phyloP scores from a whole-genome alignment of 2,888 invertebrate species.

The Tribolium freemani region DNA sequence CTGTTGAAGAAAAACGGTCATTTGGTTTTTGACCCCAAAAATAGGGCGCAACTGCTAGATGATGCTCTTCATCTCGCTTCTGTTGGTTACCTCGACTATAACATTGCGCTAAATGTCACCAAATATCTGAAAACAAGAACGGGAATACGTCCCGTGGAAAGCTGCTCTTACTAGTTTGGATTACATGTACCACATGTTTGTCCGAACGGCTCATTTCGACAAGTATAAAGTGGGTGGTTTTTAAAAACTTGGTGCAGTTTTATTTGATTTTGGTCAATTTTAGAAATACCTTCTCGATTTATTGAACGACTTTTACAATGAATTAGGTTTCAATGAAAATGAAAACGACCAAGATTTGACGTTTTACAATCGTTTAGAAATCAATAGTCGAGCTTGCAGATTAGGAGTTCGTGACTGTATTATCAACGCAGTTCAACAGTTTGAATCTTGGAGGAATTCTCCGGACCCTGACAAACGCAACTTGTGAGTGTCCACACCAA shows the following conservation, averaged over 20 bases:
- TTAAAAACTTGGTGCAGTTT: not conserved
- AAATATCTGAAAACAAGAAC: slow-evolving; percentile 83
- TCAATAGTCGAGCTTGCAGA: slow-evolving; percentile 82
- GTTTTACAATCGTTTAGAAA: slow-evolving; percentile 79
- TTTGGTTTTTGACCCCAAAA: slow-evolving; percentile 79
- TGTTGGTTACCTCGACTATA: slow-evolving; percentile 80
- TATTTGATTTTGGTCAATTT: slow-evolving; percentile 44
- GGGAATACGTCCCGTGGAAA: slow-evolving; percentile 92
- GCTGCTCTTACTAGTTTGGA: slow-evolving; percentile 82
- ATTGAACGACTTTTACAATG: slow-evolving; percentile 76
- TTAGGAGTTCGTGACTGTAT: slow-evolving; percentile 83
- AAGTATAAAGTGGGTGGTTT: slow-evolving; percentile 73
- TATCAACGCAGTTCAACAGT: slow-evolving; percentile 79
- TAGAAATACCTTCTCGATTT: slow-evolving; percentile 80
- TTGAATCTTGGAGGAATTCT: slow-evolving; percentile 81
- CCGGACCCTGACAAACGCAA: slow-evolving; percentile 82
- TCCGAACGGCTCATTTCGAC: slow-evolving; percentile 79
- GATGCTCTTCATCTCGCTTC: slow-evolving; percentile 87
- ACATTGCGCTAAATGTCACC: slow-evolving; percentile 83
- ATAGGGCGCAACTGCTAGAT: slow-evolving; percentile 90
- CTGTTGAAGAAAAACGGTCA: slow-evolving; percentile 75
- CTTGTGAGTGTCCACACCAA: slow-evolving; percentile 73
- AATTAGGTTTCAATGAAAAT: slow-evolving; percentile 78
- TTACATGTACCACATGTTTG: slow-evolving; percentile 85
- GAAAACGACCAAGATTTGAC: slow-evolving; percentile 77